Percentiles rank a stretch among this genome's conserved stretches.
Evolutionary conservation across 2,113 vertebrate genomes (phyloP).

Genomic region (Halichoerus grypus): DNA sequence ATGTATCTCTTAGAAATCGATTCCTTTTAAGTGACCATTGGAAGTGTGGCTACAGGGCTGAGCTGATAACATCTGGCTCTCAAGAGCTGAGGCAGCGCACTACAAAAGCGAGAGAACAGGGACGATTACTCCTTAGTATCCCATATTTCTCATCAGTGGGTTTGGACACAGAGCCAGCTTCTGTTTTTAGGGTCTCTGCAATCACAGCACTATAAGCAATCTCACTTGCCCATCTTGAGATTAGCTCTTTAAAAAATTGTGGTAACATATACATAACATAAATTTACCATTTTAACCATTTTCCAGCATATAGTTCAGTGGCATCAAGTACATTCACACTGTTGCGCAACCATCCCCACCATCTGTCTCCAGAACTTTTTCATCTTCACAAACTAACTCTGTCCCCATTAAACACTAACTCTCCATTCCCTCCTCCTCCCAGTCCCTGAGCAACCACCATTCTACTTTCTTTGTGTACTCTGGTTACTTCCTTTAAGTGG

Average conservation of each 20-base stretch:
- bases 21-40: not conserved
- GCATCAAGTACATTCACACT: not conserved
- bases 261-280: slow-evolving; percentile 15
- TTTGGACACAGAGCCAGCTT: not conserved
- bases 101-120: not conserved
- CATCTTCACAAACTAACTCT: not conserved
- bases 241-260: not conserved
- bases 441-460: not conserved
- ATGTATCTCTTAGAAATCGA: not conserved
- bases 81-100: not conserved
- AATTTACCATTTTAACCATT: not conserved
- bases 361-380: not conserved
- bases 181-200: not conserved
- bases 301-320: not conserved
- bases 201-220: not conserved
- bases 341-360: not conserved
- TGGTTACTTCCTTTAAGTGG: not conserved
- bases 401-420: not conserved
- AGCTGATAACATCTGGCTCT: not conserved
- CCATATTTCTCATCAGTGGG: not conserved
- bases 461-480: not conserved
- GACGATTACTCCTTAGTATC: not conserved
- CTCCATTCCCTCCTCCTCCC: not conserved
- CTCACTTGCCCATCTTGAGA: not conserved
- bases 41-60: not conserved